phyloP scores from a whole-genome alignment of 2,113 vertebrate genomes.

The Aldabrachelys gigantea region DNA sequence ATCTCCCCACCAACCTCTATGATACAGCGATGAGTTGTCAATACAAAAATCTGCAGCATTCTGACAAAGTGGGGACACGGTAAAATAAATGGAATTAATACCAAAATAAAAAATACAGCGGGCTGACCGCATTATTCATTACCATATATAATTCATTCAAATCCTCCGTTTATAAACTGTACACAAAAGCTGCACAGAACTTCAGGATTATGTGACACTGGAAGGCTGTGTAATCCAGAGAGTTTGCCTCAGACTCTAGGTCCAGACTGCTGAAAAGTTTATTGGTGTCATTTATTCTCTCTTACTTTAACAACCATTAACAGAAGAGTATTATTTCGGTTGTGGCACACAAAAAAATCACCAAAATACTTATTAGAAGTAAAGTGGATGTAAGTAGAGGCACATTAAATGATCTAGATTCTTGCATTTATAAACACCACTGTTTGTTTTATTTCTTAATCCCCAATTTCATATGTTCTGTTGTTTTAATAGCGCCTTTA shows the following conservation, averaged over 20 bases:
- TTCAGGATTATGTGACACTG: not conserved
- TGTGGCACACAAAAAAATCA: conserved; percentile 37
- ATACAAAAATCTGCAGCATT: not conserved
- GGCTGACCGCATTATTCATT: not conserved
- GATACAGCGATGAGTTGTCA: not conserved
- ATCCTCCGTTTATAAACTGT: not conserved
- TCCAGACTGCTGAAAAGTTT: not conserved
- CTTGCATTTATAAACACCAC: conserved; percentile 64
- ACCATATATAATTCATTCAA: not conserved
- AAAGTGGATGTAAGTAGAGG: conserved; percentile 74
- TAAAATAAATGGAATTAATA: not conserved
- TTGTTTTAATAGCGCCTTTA: conserved; percentile 67
- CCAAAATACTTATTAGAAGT: conserved; percentile 76
- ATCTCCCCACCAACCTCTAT: not conserved
- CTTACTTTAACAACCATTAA: not conserved
- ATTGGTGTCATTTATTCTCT: conserved; percentile 1
- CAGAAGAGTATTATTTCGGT: conserved; percentile 35
- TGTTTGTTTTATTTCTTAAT: conserved; percentile 62
- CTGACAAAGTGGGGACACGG: not conserved
- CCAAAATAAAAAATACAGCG: not conserved
- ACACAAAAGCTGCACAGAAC: not conserved
- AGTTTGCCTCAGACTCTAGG: not conserved
- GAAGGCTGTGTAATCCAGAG: not conserved
- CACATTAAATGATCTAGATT: conserved; percentile 74
- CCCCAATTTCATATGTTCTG: conserved; percentile 62